phyloP scores from a whole-genome alignment of 1,140 invertebrate species.

The Formica exsecta region DNA sequence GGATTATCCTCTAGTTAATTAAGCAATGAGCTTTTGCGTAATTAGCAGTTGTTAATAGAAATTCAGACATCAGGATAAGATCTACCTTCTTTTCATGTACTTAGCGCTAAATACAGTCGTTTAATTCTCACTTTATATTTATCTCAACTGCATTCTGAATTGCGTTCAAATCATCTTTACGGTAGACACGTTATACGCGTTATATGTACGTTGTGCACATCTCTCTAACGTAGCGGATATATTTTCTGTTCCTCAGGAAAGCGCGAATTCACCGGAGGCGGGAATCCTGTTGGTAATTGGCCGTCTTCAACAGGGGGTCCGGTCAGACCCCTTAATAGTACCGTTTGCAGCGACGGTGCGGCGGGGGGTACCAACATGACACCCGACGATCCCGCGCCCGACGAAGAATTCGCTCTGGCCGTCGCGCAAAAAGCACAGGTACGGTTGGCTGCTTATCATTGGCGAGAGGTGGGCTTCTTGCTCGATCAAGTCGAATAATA shows the following conservation, averaged over 20 bases:
- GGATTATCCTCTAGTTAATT: background rate
- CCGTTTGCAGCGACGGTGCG: conserved; percentile 55
- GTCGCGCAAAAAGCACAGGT: conserved; percentile 79
- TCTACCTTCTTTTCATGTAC: background rate
- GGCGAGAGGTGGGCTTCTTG: background rate
- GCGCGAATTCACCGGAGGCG: conserved; percentile 73
- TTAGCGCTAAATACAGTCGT: background rate
- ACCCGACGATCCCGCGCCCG: conserved; percentile 77
- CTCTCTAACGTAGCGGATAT: background rate
- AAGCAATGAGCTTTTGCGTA: background rate
- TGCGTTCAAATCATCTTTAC: background rate
- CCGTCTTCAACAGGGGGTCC: conserved; percentile 65
- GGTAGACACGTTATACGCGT: background rate
- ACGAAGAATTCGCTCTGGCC: conserved; percentile 79
- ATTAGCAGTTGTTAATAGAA: background rate
- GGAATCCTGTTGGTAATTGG: conserved; percentile 68
- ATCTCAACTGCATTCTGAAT: background rate
- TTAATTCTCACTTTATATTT: conserved; percentile 27
- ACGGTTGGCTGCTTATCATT: conserved; percentile 15
- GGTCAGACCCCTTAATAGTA: conserved; percentile 62
- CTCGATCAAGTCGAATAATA: conserved; percentile 33
- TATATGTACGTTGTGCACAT: background rate
- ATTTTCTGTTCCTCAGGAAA: conserved; percentile 70
- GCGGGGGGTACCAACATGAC: conserved; percentile 77
- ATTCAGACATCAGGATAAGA: background rate